Percentiles rank a stretch among this genome's conserved stretches.
Conservation (phyloP, 2,797 vertebrate genomes). For the Sylvilagus floridanus region DNA sequence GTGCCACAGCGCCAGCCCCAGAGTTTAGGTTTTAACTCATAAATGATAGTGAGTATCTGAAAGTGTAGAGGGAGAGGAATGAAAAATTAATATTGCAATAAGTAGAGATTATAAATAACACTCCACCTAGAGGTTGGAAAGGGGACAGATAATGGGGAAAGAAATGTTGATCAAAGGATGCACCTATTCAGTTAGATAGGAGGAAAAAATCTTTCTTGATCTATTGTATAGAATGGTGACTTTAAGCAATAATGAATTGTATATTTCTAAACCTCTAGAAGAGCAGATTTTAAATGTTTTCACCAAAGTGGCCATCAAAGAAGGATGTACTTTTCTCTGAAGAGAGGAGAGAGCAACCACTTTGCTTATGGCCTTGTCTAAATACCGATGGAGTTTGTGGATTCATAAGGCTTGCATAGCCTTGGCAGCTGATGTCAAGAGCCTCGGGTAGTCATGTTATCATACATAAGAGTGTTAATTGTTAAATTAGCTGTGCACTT, state of each 20-base stretch:
- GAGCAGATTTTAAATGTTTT: not conserved
- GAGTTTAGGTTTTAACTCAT: not conserved
- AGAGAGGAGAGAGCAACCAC: no score
- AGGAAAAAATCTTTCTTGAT: not conserved
- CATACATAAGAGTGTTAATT: no score
- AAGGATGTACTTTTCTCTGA: no score
- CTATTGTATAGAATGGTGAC: not conserved
- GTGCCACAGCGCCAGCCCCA: no score
- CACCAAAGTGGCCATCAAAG: no score
- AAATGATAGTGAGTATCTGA: not conserved
- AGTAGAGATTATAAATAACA: not conserved
- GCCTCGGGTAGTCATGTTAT: no score
- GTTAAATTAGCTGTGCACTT: no score
- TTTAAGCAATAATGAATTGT: not conserved
- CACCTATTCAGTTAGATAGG: not conserved
- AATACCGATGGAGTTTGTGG: no score
- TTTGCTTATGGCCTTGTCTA: no score
- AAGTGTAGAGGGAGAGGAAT: not conserved
- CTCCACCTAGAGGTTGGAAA: not conserved
- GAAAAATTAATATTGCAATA: not conserved
- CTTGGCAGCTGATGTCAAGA: no score
- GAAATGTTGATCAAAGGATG: not conserved
- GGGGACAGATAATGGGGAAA: not conserved
- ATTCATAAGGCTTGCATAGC: no score
- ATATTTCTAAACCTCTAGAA: not conserved